Evolutionary conservation across 2,888 invertebrate genomes (phyloP), one percentile per base, ranked within the genome.

Genomic region (Eilema caniola): DNA sequence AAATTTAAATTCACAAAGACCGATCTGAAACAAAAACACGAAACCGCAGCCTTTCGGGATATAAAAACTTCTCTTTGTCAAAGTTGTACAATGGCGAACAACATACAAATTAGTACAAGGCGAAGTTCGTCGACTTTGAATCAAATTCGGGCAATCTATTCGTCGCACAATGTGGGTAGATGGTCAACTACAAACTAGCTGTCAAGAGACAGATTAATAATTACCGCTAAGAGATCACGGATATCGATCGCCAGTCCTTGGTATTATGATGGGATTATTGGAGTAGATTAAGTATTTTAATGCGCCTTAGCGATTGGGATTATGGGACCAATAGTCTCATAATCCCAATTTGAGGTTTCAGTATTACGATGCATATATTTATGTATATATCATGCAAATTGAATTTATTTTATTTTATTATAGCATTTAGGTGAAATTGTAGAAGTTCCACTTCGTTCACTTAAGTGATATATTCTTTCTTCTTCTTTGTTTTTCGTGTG

Each of bases 121-220:
- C n/a, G 25, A 66, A 67, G 37, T 65, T 62, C 14, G 56, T 11
- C 14, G 77, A 82, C 77, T 82, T 84, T 72, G 73, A 80, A 78
- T 80, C 72, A 75, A 78, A 83, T 76, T 82, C 68, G 62, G 69
- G 56, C 73, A 66, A 77, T 77, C 77, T 68, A 79, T 78, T 74
- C 64, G 11, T n/a, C 37, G 63, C 71, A 82, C 75, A 81, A 78
- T 77, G 41, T 16, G 69, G 73, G 63, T 31, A 67, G 68, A 37
- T 33, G 62, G 64, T 69, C 74, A 69, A 74, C 60, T 74, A 74
- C 72, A 72, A 77, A 78, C 75, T 76, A 74, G 67, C 73, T 69
- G 71, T 72, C 60, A 62, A 66, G 10, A 66, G 57, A 67, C 24
- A 41, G 65, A 80, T 72, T 73, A 67, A 71, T 71, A 64, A 74